These are phyloP conservation scores for Corythaeola cristata DNA, from an alignment of 2,113 vertebrate genomes.

Conservation along the genomic window DNA sequence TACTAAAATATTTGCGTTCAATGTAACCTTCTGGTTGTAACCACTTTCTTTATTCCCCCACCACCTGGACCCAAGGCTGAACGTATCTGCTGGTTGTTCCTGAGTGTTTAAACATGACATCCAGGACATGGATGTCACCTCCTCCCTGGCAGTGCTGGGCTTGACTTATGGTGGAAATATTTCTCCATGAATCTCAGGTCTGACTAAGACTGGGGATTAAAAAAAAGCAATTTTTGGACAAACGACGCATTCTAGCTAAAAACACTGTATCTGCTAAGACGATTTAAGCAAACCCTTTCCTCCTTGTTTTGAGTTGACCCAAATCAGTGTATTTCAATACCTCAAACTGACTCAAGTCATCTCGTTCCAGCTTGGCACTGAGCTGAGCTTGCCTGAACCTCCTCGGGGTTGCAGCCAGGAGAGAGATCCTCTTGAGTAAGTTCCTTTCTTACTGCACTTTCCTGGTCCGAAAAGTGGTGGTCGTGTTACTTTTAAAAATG, in stretches of 20 bases:
- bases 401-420: neutral
- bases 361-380: neutral
- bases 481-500: neutral
- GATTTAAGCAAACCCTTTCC: neutral
- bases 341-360: neutral
- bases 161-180: neutral
- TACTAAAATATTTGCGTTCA: neutral
- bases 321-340: neutral
- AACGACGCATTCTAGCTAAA: neutral
- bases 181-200: neutral
- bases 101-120: neutral
- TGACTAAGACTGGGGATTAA: neutral
- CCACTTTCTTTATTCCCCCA: neutral
- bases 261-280: no score
- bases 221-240: no score
- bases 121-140: neutral
- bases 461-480: neutral
- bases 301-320: neutral
- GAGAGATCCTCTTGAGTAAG: neutral
- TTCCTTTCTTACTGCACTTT: neutral
- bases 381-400: neutral
- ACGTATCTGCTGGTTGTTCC: fast-evolving
- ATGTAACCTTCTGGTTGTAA: fast-evolving
- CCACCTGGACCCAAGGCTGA: neutral
- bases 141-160: neutral